phyloP scores from a whole-genome alignment of 1,140 invertebrate genomes.

The Trichonephila clavipes region DNA sequence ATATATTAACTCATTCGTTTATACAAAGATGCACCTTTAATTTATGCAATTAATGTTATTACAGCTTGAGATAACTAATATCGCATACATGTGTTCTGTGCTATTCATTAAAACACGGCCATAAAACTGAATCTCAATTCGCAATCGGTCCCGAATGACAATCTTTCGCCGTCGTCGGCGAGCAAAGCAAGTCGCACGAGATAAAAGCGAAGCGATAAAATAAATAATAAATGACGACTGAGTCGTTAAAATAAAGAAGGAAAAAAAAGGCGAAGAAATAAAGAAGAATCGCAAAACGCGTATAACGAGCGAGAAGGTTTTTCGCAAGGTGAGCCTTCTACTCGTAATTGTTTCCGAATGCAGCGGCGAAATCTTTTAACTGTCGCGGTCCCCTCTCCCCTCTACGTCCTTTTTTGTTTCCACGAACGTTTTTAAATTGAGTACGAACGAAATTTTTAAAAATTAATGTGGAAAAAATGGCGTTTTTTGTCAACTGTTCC shows the following conservation, averaged over 20 bases:
- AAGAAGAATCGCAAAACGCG: slow-evolving; percentile 55
- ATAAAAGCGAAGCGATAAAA: slow-evolving; percentile 73
- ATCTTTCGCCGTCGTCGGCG: background rate
- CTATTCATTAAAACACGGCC: too few species aligned
- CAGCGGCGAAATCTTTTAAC: slow-evolving; percentile 61
- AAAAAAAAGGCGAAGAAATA: background rate
- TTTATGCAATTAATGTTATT: too few species aligned
- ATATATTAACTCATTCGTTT: too few species aligned
- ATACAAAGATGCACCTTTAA: too few species aligned
- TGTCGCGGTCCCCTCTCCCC: background rate
- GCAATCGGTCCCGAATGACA: background rate
- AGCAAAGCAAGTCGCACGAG: slow-evolving; percentile 27
- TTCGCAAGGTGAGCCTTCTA: slow-evolving; percentile 43
- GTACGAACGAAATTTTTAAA: background rate
- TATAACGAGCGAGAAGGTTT: slow-evolving; percentile 66
- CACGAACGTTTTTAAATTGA: slow-evolving; percentile 29
- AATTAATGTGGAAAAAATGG: background rate
- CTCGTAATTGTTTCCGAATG: slow-evolving; percentile 74
- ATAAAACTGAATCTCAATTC: background rate
- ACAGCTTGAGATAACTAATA: too few species aligned
- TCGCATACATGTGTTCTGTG: too few species aligned
- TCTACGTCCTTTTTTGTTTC: too few species aligned
- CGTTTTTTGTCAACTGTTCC: too few species aligned
- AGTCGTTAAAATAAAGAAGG: slow-evolving; percentile 19
- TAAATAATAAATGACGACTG: slow-evolving; percentile 72